A percentile compares a stretch with the other conserved stretches of the same genome.
phyloP scores from a whole-genome alignment of 2,113 vertebrate genomes.

The Martes martes region DNA sequence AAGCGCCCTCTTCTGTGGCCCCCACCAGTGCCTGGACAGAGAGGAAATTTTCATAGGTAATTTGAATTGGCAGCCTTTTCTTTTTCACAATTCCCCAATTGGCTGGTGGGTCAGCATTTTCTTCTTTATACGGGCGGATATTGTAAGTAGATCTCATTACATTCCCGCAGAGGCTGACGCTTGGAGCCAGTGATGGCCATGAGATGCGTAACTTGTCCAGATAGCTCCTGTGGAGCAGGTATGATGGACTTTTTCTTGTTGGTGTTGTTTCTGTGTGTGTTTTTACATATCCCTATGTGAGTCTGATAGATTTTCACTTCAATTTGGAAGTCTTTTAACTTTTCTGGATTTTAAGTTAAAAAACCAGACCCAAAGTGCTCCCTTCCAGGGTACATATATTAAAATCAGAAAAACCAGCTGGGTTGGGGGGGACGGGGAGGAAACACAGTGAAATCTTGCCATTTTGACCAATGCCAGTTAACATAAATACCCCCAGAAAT shows the following conservation, averaged over 20 bases:
- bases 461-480: neutral
- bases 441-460: neutral
- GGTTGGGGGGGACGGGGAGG: no score
- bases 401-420: neutral
- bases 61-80: neutral
- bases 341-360: slow-evolving; percentile 28
- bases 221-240: neutral
- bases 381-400: neutral
- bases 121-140: neutral
- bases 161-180: neutral
- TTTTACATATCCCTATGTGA: neutral
- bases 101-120: neutral
- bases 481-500: slow-evolving; percentile 33
- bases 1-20: neutral
- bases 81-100: neutral
- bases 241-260: neutral
- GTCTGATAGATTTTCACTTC: neutral
- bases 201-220: neutral
- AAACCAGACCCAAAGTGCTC: neutral
- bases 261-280: neutral
- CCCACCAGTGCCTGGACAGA: neutral
- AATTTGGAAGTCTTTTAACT: neutral
- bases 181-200: neutral
- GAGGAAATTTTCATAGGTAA: neutral
- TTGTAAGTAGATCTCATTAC: neutral